Evolutionary conservation across 2,888 invertebrate species (phyloP).

Genomic region (Drymonia ruficornis): DNA sequence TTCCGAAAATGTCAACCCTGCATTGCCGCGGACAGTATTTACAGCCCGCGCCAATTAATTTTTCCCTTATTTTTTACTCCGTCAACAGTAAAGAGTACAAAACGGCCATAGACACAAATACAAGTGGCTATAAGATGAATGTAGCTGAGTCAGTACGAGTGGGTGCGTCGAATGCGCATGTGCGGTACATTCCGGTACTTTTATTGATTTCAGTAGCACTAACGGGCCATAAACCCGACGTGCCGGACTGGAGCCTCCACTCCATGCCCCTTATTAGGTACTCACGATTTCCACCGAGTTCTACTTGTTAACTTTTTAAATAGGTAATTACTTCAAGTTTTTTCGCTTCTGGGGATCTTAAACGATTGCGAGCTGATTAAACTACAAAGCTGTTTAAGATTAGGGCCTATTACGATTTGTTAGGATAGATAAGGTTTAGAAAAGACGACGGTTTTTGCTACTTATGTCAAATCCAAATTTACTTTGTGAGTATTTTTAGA

Average conservation of each 20-base stretch:
- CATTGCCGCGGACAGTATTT: conserved; percentile 51
- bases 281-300: conserved; percentile 74
- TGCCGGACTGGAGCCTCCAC: conserved; percentile 77
- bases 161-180: conserved; percentile 75
- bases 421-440: conserved; percentile 9
- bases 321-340: conserved; percentile 49
- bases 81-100: conserved; percentile 78
- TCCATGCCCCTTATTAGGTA: conserved; percentile 81
- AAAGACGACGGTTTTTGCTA: neutral
- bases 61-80: conserved; percentile 66
- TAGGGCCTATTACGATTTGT: conserved; percentile 22
- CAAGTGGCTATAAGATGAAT: conserved; percentile 84
- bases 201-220: conserved; percentile 90
- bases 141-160: conserved; percentile 80
- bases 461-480: neutral
- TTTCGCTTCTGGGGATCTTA: conserved; percentile 30
- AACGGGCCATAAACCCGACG: conserved; percentile 85
- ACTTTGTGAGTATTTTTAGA: neutral
- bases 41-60: conserved; percentile 67
- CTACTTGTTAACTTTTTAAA: conserved; percentile 78
- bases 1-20: conserved; percentile 50
- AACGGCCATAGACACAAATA: conserved; percentile 82
- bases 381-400: conserved; percentile 29
- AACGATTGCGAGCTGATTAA: conserved; percentile 36
- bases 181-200: conserved; percentile 86